These are phyloP conservation scores for Illadopsis cleaveri DNA, from an alignment of 2,113 vertebrate species.

Conservation along the genomic window DNA sequence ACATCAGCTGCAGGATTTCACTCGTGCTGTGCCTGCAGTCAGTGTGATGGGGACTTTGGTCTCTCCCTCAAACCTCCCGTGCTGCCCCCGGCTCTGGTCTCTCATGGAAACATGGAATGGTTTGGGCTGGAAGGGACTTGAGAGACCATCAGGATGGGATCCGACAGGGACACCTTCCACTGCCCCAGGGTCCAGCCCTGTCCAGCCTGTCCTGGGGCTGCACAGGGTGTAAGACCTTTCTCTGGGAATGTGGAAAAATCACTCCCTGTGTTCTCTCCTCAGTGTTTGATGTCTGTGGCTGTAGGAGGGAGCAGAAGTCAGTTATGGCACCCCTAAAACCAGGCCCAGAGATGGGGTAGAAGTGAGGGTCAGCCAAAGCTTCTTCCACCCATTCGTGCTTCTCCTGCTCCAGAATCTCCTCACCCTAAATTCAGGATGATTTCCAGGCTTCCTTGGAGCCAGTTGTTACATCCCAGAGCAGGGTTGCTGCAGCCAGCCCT, in stretches of 20 bases:
- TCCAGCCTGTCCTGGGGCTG: background rate
- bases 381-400: too few relatives aligned
- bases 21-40: background rate
- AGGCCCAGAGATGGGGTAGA: background rate
- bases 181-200: background rate
- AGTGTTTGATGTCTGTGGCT: fast-evolving
- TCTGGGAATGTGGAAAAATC: background rate
- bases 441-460: background rate
- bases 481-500: background rate
- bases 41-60: fast-evolving
- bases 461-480: background rate
- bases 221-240: background rate
- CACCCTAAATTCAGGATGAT: too few relatives aligned
- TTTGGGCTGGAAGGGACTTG: background rate
- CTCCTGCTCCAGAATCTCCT: background rate
- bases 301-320: fast-evolving
- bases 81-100: background rate
- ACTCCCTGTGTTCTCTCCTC: background rate
- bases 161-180: background rate
- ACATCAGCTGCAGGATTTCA: background rate
- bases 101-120: background rate
- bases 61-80: background rate
- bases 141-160: too few relatives aligned
- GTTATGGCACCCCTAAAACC: background rate
- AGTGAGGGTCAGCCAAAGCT: background rate